phyloP scores from a whole-genome alignment of 2,113 vertebrate genomes.

The Hemiprocne comata region DNA sequence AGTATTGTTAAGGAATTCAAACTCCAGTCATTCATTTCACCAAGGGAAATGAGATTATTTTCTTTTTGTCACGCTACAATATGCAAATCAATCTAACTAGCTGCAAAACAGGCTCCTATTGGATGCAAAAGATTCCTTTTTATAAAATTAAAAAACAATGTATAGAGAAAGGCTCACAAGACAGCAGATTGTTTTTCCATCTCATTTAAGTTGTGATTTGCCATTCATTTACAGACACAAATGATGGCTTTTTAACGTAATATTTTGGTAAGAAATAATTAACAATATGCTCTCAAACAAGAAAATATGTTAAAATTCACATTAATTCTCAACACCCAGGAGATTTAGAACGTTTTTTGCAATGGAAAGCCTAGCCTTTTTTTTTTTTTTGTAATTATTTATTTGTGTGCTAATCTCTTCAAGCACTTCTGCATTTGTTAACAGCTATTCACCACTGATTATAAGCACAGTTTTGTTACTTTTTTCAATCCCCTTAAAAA shows the following conservation, averaged over 20 bases:
- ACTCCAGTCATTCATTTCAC: slow-evolving; percentile 5
- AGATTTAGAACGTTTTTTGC: slow-evolving; percentile 42
- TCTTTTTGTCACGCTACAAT: slow-evolving; percentile 14
- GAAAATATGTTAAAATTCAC: slow-evolving; percentile 60
- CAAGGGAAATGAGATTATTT: slow-evolving; percentile 31
- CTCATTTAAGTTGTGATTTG: slow-evolving; percentile 58
- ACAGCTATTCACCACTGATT: neutral
- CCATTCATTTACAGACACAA: slow-evolving; percentile 49
- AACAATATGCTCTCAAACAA: slow-evolving; percentile 54
- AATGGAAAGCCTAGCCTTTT: slow-evolving; percentile 30
- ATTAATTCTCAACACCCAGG: slow-evolving; percentile 28
- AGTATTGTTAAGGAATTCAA: neutral
- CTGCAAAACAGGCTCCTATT: slow-evolving; percentile 27
- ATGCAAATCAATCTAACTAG: slow-evolving; percentile 56
- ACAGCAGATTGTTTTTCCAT: slow-evolving; percentile 50
- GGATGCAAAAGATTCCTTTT: slow-evolving; percentile 40
- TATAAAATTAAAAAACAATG: slow-evolving; percentile 43
- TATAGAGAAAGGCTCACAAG: slow-evolving; percentile 50
- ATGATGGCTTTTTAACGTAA: slow-evolving; percentile 29
- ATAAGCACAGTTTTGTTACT: neutral
- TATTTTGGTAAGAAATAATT: slow-evolving; percentile 64
- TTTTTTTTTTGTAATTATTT: slow-evolving; percentile 52
- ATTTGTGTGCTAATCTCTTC: slow-evolving; percentile 47
- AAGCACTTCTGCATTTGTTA: neutral
- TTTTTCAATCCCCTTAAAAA: neutral